Evolutionary conservation across 2,113 vertebrate species (phyloP).

Genomic region (Chauna torquata): DNA sequence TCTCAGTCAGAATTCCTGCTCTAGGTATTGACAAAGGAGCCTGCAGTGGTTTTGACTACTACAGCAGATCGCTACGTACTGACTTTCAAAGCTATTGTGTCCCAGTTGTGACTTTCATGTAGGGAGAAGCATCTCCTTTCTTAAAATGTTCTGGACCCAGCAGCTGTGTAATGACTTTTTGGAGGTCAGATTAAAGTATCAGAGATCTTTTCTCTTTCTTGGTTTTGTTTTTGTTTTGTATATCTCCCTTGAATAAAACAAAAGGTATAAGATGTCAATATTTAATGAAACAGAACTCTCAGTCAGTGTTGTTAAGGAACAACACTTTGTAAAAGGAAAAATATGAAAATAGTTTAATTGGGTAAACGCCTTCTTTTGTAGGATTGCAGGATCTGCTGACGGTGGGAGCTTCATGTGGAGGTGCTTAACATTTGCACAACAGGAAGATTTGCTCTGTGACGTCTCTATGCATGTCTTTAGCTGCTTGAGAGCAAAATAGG

Average conservation of each 20-base stretch:
- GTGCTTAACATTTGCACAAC: background rate
- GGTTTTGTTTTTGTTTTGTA: background rate
- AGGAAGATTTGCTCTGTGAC: background rate
- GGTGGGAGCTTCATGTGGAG: background rate
- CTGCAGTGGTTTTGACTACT: background rate
- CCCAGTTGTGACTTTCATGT: background rate
- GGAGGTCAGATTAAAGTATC: background rate
- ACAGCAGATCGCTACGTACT: background rate
- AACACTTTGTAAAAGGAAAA: background rate
- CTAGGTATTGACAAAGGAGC: background rate
- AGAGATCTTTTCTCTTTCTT: background rate
- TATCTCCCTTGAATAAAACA: background rate
- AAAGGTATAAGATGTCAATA: background rate
- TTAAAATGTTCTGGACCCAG: background rate
- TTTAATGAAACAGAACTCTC: background rate
- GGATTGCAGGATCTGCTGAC: background rate
- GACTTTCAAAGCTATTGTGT: background rate
- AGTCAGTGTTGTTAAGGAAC: background rate
- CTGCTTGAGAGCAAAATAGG: background rate
- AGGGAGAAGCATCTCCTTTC: background rate
- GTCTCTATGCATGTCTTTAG: background rate
- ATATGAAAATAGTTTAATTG: background rate
- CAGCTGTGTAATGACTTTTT: background rate
- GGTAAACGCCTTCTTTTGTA: background rate
- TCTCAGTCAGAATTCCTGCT: slow-evolving; percentile 4